Evolutionary conservation across 53 echinoderm and acorn worm species (phyloP), one percentile per base, ranked within the genome.

Genomic region (Stichopus horrens): DNA sequence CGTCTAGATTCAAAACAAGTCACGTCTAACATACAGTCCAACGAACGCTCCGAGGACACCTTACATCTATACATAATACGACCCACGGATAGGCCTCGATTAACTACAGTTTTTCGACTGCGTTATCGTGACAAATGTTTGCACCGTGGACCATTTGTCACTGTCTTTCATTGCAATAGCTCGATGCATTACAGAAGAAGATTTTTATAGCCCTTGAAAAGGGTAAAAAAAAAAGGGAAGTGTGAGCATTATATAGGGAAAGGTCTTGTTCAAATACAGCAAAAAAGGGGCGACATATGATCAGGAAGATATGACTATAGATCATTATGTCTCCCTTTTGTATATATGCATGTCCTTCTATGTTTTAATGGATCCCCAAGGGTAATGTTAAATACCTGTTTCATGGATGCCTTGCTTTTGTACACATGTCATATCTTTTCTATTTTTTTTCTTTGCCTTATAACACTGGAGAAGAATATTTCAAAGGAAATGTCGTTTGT

Each of bases 311-410:
- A 71, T 71, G 14, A 71, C 71, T 13, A 71, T 71, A 71, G 14
- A 71, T 71, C 71, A 71, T 71, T 71, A 13, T 71, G 71, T 71
- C 71, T 71, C n/a, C 18, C 19, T 71, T 71, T n/a, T 18, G 19
- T 71, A 37, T 37, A 37, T 37, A 37, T 37, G 37, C 37, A 37
- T 37, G 37, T 37, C 37, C 19, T 20, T 71, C 71, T 71, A 0
- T 16, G 7, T 18, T 18, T 20, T 71, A 71, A 71, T 71, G 71
- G 71, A 18, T 71, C 18, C 71, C n/a, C 71, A 71, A 71, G 71
- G 71, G 71, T 71, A 71, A 71, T 71, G 71, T 71, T 71, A 71
- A 71, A 71, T 71, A 71, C 71, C n/a, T 71, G 71, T 63, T 13
- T 63, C 7, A 9, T 4, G 63, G 14, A 13, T 63, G 10, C 14